Evolutionary conservation across 2,113 vertebrate genomes (phyloP), one percentile per base, ranked within the genome.

Genomic region (Hippocampus abdominalis): DNA sequence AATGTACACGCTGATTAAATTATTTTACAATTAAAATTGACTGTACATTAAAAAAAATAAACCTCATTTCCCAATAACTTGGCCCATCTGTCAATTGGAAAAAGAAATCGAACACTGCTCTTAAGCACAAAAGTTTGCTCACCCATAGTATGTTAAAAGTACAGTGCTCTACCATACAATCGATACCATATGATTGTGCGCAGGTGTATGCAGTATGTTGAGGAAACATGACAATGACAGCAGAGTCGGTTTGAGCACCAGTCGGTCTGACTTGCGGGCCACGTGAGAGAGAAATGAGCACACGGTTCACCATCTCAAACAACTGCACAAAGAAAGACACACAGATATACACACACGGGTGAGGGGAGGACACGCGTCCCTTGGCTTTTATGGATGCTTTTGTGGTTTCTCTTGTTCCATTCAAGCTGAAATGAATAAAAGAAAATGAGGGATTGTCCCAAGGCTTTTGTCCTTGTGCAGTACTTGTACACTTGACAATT

Each of bases 281-380:
- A 69, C 84, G 87, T 89, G 85, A 88, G 80, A 89, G 71, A 89
- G 84, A 87, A 88, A 88, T 87, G 88, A 89, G 70, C 80, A 88
- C 85, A 88, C 85, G 79, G 46, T 84, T 86, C 85, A 89, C 86
- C 88, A 60, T 87, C 76, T 85, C 81, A 86, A 84, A 86, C 82
- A 89, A 54, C 46, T 81, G 69, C 73, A 82, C 72, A 86, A 82
- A 76, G 60, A 71, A 63, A 54, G 51, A 76, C 54, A 25, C 54
- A 78, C 66, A 67, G 66, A 80, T 40, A 79, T 71, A 83, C 44
- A 63, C 36, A 85, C 21, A 76, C 51, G 76, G 23, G 79, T 42
- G 74, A 59, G 76, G 23, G 79, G 42, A 32, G 67, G 68, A 53
- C 84, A 78, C 77, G 81, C 66, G 75, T 84, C 82, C 81, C 73